Evolutionary conservation across 2,888 invertebrate genomes (phyloP).

Genomic region (Melinopterus prodromus): DNA sequence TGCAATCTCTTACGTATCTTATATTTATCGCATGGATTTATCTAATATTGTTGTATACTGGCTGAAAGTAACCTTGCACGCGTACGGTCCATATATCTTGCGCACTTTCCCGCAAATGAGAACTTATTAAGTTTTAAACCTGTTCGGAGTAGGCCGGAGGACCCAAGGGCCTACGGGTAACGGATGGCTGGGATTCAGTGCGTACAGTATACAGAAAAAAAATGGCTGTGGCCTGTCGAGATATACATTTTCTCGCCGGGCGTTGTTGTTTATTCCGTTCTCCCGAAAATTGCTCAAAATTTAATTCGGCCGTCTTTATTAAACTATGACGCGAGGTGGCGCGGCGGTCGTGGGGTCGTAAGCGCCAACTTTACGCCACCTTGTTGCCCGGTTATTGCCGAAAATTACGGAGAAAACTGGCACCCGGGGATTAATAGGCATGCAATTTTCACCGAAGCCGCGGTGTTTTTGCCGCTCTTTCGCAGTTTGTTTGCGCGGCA

Average conservation of each 20-base stretch:
- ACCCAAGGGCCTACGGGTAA: background rate
- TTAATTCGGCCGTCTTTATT: background rate
- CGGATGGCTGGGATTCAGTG: background rate
- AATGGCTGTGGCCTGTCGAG: background rate
- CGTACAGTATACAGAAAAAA: background rate
- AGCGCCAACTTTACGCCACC: background rate
- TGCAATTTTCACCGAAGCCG: background rate
- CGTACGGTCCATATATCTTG: background rate
- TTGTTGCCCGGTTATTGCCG: background rate
- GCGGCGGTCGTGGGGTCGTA: background rate
- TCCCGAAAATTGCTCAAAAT: background rate
- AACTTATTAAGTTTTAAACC: slow-evolving; percentile 4
- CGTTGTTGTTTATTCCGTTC: background rate
- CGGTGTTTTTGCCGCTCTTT: background rate
- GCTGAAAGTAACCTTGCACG: background rate
- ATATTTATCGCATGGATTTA: background rate
- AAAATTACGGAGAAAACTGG: background rate
- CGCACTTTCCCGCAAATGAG: background rate
- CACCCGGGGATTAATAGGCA: background rate
- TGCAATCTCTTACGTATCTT: too few relatives aligned
- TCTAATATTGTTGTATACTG: background rate
- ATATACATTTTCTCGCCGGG: background rate
- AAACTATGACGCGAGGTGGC: background rate
- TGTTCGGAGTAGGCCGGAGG: background rate
- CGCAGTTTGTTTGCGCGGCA: background rate